Percentiles rank a stretch among this genome's conserved stretches.
Conservation (phyloP, 2,797 vertebrate species). For the Gephyroberyx darwinii region DNA sequence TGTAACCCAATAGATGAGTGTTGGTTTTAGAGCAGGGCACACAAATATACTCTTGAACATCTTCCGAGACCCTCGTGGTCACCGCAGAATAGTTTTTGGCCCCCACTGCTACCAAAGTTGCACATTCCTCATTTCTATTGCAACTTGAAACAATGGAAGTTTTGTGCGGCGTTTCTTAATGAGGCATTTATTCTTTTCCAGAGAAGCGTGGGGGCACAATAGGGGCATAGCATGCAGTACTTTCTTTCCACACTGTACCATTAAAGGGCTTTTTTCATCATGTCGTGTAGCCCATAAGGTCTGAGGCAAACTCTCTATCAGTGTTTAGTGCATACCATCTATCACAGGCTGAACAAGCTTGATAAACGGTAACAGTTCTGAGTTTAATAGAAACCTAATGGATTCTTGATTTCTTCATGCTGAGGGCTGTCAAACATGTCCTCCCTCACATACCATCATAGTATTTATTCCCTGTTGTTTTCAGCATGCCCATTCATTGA, state of each 20-base stretch:
- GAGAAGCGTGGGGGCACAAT: not conserved
- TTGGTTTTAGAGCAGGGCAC: no score
- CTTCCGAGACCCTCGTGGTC: no score
- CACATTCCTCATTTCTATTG: not conserved
- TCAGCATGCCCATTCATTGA: slow-evolving; percentile 57
- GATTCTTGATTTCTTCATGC: not conserved
- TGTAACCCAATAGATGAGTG: no score
- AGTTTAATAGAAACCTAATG: not conserved
- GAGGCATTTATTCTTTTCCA: not conserved
- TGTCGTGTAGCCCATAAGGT: not conserved
- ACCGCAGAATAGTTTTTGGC: no score
- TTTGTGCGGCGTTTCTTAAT: not conserved
- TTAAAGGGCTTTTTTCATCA: not conserved
- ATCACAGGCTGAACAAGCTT: not conserved
- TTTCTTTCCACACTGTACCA: not conserved
- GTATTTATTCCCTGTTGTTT: slow-evolving; percentile 30
- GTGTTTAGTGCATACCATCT: not conserved
- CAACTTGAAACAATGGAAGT: not conserved
- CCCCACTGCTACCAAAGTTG: not conserved
- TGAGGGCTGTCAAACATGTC: slow-evolving; percentile 2
- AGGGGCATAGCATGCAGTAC: not conserved
- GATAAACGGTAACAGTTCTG: not conserved
- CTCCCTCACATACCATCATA: not conserved
- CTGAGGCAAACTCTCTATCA: not conserved
- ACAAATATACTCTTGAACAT: no score